These are phyloP conservation scores for Chitala chitala DNA, from an alignment of 2,113 vertebrate species.

Conservation along the genomic window DNA sequence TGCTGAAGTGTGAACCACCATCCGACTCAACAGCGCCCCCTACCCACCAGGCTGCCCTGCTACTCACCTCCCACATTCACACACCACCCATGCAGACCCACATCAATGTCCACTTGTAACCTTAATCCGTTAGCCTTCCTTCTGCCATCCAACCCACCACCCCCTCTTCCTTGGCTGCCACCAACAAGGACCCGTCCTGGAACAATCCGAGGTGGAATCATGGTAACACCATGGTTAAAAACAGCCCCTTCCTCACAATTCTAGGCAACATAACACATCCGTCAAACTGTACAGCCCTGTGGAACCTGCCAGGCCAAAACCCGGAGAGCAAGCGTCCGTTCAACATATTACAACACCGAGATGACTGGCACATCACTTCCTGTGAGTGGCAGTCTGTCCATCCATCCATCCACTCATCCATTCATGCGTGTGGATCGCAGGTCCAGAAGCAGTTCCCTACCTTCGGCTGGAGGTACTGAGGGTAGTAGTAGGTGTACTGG, in stretches of 20 bases:
- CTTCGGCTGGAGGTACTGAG: slow-evolving; percentile 97
- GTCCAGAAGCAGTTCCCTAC: slow-evolving; percentile 59
- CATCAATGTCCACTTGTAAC: no score
- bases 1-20: not conserved
- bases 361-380: not conserved
- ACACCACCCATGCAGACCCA: not conserved
- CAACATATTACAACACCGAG: no score
- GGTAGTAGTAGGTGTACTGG: slow-evolving; percentile 98
- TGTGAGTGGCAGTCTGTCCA: not conserved
- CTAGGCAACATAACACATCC: no score
- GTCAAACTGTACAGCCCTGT: no score
- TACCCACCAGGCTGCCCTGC: not conserved
- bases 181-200: no score
- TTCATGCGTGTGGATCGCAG: not conserved
- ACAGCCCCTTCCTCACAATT: no score
- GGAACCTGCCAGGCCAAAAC: no score
- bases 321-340: no score
- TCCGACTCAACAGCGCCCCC: not conserved
- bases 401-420: not conserved
- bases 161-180: not conserved
- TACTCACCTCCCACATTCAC: not conserved
- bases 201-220: no score
- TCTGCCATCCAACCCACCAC: not conserved
- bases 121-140: not conserved
- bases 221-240: no score